A percentile compares a stretch with the other conserved stretches of the same genome.
phyloP scores from a whole-genome alignment of 2,113 vertebrate species.

The Misgurnus mizolepis region DNA sequence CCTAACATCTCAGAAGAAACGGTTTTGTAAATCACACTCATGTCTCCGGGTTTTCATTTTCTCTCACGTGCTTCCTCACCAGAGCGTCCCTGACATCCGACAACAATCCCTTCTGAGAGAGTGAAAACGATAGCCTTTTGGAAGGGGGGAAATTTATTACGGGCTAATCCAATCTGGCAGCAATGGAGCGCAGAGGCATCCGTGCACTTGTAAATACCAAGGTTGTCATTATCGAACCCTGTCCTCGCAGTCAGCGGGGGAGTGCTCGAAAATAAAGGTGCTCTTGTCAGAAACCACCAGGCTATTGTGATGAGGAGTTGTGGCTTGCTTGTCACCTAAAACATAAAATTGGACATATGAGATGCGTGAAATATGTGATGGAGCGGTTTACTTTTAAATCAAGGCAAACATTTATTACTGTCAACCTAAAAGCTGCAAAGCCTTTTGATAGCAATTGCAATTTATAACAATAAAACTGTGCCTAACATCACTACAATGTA shows the following conservation, averaged over 20 bases:
- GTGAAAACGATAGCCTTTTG: slow-evolving; percentile 43
- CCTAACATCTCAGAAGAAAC: slow-evolving; percentile 37
- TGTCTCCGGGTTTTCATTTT: slow-evolving; percentile 46
- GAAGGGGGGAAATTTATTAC: slow-evolving; percentile 40
- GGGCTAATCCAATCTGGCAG: slow-evolving; percentile 33
- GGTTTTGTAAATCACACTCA: slow-evolving; percentile 49
- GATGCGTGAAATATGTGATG: neutral
- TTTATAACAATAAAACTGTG: neutral
- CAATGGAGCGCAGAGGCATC: slow-evolving; percentile 21
- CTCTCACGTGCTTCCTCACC: slow-evolving; percentile 30
- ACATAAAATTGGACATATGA: too few species aligned
- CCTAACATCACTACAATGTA: too few species aligned
- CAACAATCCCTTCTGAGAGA: slow-evolving; percentile 36
- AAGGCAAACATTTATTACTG: neutral
- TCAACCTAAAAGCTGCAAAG: neutral
- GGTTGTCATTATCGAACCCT: slow-evolving; percentile 26
- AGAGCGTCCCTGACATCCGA: slow-evolving; percentile 29
- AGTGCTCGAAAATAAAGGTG: neutral
- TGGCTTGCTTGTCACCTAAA: neutral
- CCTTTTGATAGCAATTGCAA: neutral
- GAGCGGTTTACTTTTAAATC: neutral
- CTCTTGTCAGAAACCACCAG: neutral
- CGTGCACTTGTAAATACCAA: slow-evolving; percentile 30
- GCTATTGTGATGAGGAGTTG: neutral
- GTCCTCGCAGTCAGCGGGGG: neutral